Base-by-base conservation (phyloP, 2,113 vertebrate species). In the Amia ocellicauda region DNA sequence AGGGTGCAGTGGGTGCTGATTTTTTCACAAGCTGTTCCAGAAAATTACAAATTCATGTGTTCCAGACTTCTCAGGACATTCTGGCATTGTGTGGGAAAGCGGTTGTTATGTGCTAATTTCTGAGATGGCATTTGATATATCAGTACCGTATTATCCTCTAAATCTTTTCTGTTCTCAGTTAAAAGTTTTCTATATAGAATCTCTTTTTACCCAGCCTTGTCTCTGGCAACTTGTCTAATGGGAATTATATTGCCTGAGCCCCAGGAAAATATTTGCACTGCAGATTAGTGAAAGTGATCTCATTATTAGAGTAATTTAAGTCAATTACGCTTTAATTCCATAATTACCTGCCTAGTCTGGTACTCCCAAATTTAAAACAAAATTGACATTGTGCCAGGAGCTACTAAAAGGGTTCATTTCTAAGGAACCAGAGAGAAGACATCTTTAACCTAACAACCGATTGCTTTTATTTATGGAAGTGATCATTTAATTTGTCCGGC, bases 321-420 rank as follows among this genome's bases (percentile, higher is more conserved):
- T 66, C 68, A 67, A 83, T 85, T 87, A 85, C 75, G 70, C 74
- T 80, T 86, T 86, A 86, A 85, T 85, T 76, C 77, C 69, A 74
- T 76, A 85, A 86, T 87, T 86, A 83, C 66, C 68, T 69, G 58
- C 63, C 26, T 72, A 68, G 69, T 77, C 57, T 76, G 53, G 45
- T 58, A 26, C 68, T 68, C 75, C 73, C 72, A 75, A 45, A 75
- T 73, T 61, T 69, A 69, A 77, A 82, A 86, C 82, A 87, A 72
- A 58, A 58, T 53, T 24, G 61, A 73, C 80, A 83, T 89, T 87
- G 84, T 86, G 81, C 58, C 40, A 29, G 14, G 41, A 45, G 22
- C 69, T 64, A 60, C 57, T 49, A 67, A 67, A 64, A 62, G 63
- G 63, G 14, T 27, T 73, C 62, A 64, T 74, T 75, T 52, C 60